These are phyloP conservation scores for Sinotaia quadrata DNA, from an alignment of 2,888 invertebrate species.

Conservation along the genomic window DNA sequence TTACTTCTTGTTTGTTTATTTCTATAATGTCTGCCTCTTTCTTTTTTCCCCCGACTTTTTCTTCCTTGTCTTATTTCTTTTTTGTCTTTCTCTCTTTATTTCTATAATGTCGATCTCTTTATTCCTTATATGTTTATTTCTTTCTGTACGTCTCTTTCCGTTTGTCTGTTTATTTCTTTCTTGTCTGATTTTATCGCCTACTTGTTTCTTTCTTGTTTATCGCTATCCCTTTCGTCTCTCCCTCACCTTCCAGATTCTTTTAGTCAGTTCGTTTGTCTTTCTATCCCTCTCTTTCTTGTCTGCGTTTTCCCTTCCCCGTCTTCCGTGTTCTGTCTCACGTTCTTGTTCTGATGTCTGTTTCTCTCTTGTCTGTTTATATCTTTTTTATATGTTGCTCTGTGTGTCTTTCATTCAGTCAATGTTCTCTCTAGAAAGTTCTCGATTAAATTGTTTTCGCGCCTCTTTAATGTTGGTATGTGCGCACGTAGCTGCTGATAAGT, in stretches of 20 bases:
- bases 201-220: background rate
- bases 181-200: too few species aligned
- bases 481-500: too few species aligned
- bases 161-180: constrained; percentile 4
- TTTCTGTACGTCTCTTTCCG: background rate
- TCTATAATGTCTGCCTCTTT: background rate
- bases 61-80: background rate
- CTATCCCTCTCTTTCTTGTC: background rate
- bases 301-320: too few species aligned
- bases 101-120: background rate
- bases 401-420: too few species aligned
- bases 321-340: too few species aligned
- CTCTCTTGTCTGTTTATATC: too few species aligned
- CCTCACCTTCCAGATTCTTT: background rate
- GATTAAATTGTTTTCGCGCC: too few species aligned
- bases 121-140: too few species aligned
- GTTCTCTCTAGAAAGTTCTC: too few species aligned
- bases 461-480: too few species aligned
- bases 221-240: background rate
- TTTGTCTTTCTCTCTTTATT: background rate
- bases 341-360: too few species aligned
- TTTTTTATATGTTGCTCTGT: too few species aligned
- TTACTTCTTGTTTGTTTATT: background rate
- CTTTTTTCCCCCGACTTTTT: background rate
- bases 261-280: background rate